Conservation (phyloP, 2,797 vertebrate species). For the Amphiprion clarkii region DNA sequence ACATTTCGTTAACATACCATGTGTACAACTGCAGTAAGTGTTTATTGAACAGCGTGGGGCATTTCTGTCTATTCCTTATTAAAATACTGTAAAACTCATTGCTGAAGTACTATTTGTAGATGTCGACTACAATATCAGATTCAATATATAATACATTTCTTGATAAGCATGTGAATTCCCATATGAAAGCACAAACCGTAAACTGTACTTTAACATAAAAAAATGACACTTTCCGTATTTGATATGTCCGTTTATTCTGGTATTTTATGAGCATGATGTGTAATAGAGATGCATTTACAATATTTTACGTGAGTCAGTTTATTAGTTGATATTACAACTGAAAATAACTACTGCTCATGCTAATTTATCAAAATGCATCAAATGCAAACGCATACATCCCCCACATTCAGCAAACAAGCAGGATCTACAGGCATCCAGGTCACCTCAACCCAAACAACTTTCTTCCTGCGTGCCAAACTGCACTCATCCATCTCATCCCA, state of each 20-base stretch:
- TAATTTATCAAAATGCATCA: too few species aligned
- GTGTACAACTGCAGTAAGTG: background rate
- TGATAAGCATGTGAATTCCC: too few species aligned
- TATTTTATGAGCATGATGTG: background rate
- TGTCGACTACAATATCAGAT: background rate
- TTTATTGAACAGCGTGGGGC: background rate
- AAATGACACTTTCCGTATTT: background rate
- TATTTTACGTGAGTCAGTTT: conserved; percentile 8
- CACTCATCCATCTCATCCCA: conserved; percentile 40
- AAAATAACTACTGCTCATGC: background rate
- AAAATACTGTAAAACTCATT: conserved; percentile 1
- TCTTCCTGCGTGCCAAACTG: conserved; percentile 35
- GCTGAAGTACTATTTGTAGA: background rate
- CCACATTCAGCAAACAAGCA: conserved; percentile 1
- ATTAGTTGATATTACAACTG: background rate
- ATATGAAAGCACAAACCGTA: too few species aligned
- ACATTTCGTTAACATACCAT: background rate
- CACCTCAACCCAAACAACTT: conserved; percentile 55
- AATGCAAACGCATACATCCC: too few species aligned
- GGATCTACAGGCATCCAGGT: conserved; percentile 31
- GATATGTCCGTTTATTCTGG: background rate
- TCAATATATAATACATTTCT: too few species aligned
- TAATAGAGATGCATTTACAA: background rate
- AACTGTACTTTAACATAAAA: too few species aligned
- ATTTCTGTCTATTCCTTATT: background rate